phyloP scores from a whole-genome alignment of 2,113 vertebrate genomes.

The Egretta garzetta region DNA sequence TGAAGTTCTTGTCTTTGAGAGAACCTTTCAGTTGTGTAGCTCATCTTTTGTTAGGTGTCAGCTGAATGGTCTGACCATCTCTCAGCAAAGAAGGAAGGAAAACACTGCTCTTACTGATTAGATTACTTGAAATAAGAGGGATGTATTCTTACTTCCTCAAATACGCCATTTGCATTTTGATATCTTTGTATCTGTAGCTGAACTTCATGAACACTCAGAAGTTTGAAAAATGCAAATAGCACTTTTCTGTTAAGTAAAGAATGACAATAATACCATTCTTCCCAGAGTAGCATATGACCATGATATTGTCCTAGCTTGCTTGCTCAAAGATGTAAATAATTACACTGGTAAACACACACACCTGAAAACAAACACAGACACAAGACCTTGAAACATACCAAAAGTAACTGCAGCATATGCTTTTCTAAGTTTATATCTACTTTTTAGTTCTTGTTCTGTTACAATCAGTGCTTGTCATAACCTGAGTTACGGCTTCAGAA shows the following conservation, averaged over 20 bases:
- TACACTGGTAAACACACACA: not conserved
- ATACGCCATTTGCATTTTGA: not conserved
- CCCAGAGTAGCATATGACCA: not conserved
- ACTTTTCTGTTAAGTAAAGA: not conserved
- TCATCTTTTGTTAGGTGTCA: not conserved
- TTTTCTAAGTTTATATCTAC: not conserved
- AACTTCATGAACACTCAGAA: not conserved
- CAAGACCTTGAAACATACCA: not conserved
- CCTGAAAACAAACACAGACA: not conserved
- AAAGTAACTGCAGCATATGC: not conserved
- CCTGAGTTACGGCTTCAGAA: not conserved
- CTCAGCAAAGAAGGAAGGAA: not conserved
- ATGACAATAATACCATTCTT: not conserved
- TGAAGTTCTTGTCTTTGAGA: not conserved
- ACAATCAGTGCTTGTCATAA: not conserved
- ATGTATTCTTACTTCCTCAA: not conserved
- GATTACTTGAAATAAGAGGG: not conserved
- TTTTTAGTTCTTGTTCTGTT: not conserved
- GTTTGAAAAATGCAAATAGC: not conserved
- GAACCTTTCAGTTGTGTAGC: too few species aligned
- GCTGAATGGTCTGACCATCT: not conserved
- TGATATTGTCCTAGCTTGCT: not conserved
- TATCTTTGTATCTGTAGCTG: not conserved
- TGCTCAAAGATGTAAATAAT: not conserved
- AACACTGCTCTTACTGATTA: not conserved